A percentile compares a stretch with the other conserved stretches of the same genome.
phyloP scores from a whole-genome alignment of 2,113 vertebrate species.

The Piaya cayana region DNA sequence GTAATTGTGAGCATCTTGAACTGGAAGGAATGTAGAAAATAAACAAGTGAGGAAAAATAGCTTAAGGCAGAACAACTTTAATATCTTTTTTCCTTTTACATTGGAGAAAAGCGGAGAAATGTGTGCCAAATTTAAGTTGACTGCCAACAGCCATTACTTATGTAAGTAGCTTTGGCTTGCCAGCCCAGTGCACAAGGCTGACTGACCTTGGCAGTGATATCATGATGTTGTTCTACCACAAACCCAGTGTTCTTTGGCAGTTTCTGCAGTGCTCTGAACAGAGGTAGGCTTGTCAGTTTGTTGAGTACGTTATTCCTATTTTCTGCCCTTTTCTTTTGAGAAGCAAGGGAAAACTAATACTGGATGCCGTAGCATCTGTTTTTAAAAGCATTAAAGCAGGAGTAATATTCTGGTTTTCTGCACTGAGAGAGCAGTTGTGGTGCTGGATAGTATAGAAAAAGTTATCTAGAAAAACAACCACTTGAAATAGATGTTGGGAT shows the following conservation, averaged over 20 bases:
- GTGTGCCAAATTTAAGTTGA: slow-evolving; percentile 19
- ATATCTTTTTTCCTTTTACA: not conserved
- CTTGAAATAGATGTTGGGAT: not conserved
- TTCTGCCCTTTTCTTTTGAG: not conserved
- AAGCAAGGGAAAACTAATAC: not conserved
- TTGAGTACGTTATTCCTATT: not conserved
- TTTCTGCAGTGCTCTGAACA: not conserved
- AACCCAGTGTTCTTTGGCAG: not conserved
- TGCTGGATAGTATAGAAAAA: not conserved
- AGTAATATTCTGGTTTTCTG: not conserved
- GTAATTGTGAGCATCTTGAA: not conserved
- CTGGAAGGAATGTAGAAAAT: slow-evolving; percentile 7
- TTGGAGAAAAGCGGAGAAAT: not conserved
- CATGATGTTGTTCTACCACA: not conserved
- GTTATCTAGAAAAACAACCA: not conserved
- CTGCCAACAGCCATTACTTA: not conserved
- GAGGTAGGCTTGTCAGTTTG: not conserved
- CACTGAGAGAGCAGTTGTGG: not conserved
- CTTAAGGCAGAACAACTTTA: slow-evolving; percentile 36
- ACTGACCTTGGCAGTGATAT: not conserved
- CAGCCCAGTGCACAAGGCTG: not conserved
- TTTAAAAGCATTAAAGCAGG: not conserved
- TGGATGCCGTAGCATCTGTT: not conserved
- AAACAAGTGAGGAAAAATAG: not conserved
- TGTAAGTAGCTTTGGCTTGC: not conserved